Evolutionary conservation across 2,888 invertebrate species (phyloP), one percentile per base, ranked within the genome.

Genomic region (Mythimna impura): DNA sequence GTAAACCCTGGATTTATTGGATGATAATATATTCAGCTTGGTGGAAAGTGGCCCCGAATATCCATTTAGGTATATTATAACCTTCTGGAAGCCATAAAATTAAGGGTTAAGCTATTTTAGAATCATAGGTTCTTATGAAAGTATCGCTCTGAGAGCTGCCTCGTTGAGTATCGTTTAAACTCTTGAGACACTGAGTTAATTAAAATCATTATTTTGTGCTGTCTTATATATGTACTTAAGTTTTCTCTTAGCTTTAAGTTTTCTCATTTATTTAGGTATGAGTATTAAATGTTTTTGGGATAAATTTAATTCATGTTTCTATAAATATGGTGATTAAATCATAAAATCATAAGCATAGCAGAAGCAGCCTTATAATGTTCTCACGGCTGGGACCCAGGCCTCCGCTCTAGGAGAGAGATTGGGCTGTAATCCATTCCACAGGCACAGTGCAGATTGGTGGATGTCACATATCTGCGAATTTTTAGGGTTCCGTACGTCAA

Each of bases 1-100:
- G 65, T 78, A 75, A 76, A 22, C 60, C 64, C 22, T 58, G 64
- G 62, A 72, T 74, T 78, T 77, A 80, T 73, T 66, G 61, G 43
- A 73, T 75, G 66, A 80, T 73, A 73, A 80, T 79, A 67, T 76
- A 70, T 80, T 76, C 64, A 50, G 65, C 61, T 62, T 40, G 25
- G 30, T 50, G 25, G 71, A 66, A 68, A 25, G 55, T 71, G 57
- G 66, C 47, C n/a, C 2, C 58, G 60, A 57, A 78, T 78, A 74
- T 66, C 55, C 54, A 66, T 73, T 70, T 43, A 40, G 40, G 0
- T 57, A 72, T 61, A 71, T 50, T 25, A 55, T 66, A 58, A 66
- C 43, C 55, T 50, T 52, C 14, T 52, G 57, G 10, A 52, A 66
- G 72, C 66, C 58, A 73, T 71, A 64, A 71, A 68, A 66, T 71